Conservation (phyloP, 2,113 vertebrate species). For the Chaetorhynchus papuensis region DNA sequence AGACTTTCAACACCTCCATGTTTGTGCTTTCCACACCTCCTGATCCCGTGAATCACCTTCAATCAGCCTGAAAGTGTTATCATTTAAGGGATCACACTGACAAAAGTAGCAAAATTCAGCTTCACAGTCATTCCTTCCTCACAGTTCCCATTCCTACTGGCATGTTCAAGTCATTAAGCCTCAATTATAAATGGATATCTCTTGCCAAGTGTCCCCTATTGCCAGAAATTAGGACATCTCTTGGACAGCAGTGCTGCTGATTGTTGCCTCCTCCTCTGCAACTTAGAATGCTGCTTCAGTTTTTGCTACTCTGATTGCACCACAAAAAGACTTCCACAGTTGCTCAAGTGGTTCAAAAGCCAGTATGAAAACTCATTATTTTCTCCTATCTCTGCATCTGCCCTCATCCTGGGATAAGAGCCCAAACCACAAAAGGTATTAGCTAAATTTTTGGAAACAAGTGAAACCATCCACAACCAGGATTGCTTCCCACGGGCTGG, state of each 20-base stretch:
- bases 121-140: neutral
- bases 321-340: neutral
- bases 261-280: neutral
- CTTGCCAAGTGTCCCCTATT: neutral
- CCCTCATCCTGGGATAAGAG: neutral
- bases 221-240: neutral
- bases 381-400: neutral
- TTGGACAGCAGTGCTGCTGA: neutral
- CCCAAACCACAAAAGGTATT: neutral
- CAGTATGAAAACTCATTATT: neutral
- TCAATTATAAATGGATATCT: neutral
- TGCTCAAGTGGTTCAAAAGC: neutral
- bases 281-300: neutral
- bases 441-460: neutral
- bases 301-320: neutral
- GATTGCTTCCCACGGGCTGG: neutral
- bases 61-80: neutral
- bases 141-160: neutral
- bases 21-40: neutral
- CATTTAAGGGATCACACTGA: neutral
- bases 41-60: neutral
- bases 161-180: neutral
- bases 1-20: neutral
- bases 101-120: neutral
- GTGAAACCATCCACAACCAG: neutral